Evolutionary conservation across 2,888 invertebrate species (phyloP), one percentile per base, ranked within the genome.

Genomic region (Nephrocerus scutellatus): DNA sequence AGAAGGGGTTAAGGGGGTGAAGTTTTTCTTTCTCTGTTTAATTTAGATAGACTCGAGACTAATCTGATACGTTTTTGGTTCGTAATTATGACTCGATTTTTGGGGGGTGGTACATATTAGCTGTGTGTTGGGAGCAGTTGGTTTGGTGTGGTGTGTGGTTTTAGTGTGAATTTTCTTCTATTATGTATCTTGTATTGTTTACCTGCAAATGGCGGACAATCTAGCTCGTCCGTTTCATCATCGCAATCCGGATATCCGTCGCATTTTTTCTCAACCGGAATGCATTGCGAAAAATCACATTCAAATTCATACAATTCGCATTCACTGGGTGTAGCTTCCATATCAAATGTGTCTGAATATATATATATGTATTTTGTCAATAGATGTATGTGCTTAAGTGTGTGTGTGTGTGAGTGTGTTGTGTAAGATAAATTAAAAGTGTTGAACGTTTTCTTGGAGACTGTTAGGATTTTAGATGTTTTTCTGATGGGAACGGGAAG

Each of bases 171-270:
- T 16, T 25, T 10, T 25, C 6, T 25, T 36, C 15, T 14, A 7
- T 12, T 19, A 7, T 13, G 28, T 10, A 19, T 30, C 26, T 30
- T 41, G 31, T 43, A 30, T 46, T n/a, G n/a, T 40, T 62, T 67
- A 67, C 66, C 66, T 67, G 64, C 55, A 30, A 62, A 57, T 39
- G 53, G 52, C 25, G 60, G 59, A 57, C 70, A 70, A 53, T 64
- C 60, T 51, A 59, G 71, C 59, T 80, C 80, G 56, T 81, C 80
- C 12, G 73, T 72, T 42, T 71, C 71, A 59, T 82, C 81, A 2
- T 59, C 51, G 62, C 82, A 84, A 62, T 84, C 79, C 6, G 54
- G 48, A 29, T 56, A 54, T 30, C 70, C 70, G 64, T 84, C 72
- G 66, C 84, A 82, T 56, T 70, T 71, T 63, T 73, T 73, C 53